These are phyloP conservation scores for Coenonympha glycerion DNA, from an alignment of 2,888 invertebrate species.

Conservation along the genomic window DNA sequence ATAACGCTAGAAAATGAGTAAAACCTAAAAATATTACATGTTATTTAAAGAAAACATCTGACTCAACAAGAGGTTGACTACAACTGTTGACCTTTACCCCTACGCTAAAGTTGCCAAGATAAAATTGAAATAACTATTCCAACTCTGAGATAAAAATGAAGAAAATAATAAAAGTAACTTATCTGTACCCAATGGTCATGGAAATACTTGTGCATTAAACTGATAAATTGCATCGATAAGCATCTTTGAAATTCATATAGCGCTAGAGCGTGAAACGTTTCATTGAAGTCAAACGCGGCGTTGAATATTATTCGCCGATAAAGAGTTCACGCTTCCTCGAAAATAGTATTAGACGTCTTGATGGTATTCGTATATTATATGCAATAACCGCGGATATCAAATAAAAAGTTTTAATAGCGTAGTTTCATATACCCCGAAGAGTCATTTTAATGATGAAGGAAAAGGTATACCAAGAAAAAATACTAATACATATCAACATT, in stretches of 20 bases:
- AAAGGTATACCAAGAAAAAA: too few relatives aligned
- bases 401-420: too few relatives aligned
- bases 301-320: slow-evolving; percentile 2
- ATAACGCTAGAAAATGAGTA: background rate
- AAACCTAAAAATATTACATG: background rate
- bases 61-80: background rate
- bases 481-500: too few relatives aligned
- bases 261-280: background rate
- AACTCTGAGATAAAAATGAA: background rate
- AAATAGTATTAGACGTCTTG: background rate
- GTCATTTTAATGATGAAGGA: too few relatives aligned
- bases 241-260: slow-evolving; percentile 8
- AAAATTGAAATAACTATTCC: background rate
- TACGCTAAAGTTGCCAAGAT: background rate
- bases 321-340: background rate
- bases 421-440: too few relatives aligned
- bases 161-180: background rate
- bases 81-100: background rate
- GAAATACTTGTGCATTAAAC: slow-evolving; percentile 1
- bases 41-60: background rate
- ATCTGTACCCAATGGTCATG: background rate
- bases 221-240: slow-evolving; percentile 3
- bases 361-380: background rate
- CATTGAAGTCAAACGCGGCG: slow-evolving; percentile 9
- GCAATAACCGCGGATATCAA: too few relatives aligned